Evolutionary conservation across 2,888 invertebrate genomes (phyloP), one percentile per base, ranked within the genome.

Genomic region (Zootermopsis nevadensis): DNA sequence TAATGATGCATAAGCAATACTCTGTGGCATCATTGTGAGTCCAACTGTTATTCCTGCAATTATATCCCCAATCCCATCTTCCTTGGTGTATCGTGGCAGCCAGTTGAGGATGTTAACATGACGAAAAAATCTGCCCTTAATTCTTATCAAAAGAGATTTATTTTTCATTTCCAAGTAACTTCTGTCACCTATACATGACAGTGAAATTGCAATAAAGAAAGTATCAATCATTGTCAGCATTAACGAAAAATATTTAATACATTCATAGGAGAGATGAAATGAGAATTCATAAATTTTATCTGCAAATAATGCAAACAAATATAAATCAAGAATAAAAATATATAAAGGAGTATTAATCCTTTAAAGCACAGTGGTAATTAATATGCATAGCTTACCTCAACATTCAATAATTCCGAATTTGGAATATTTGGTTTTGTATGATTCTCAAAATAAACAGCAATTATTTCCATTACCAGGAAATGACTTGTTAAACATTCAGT

Each of bases 1-100:
- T 77, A 98, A 91, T 79, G 95, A 91, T 60, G 98, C 97, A 89
- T 98, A 97, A 24, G 98, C 98, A 87, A 98, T 95, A 87, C 97
- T 96, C 90, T 98, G 98, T 8, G 98, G 98, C 87, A 98, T 97
- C 88, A 98, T 94, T 7, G 97, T 98, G 81, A 98, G 91, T 0
- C 97, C 98, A 19, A 98, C 92, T 1, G 98, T 97, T 77, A 97
- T 88, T 60, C 98, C 98, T 24, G 98, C 97, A 86, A 98, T 95
- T 81, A 95, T 87, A 91, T 98, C 98, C 6, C 95, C 94, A 82
- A 95, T 89, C 0, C 95, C 93, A 85, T 93, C 92, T 85, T 92
- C 90, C 86, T 93, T 92, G 82, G 92, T 92, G 89, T 97, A 97
- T 82, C 89, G 89, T 33, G 93, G 92, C 85, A 95, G 90, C 96